Evolutionary conservation across 2,113 vertebrate genomes (phyloP).

Genomic region (Turdus rufiventris): DNA sequence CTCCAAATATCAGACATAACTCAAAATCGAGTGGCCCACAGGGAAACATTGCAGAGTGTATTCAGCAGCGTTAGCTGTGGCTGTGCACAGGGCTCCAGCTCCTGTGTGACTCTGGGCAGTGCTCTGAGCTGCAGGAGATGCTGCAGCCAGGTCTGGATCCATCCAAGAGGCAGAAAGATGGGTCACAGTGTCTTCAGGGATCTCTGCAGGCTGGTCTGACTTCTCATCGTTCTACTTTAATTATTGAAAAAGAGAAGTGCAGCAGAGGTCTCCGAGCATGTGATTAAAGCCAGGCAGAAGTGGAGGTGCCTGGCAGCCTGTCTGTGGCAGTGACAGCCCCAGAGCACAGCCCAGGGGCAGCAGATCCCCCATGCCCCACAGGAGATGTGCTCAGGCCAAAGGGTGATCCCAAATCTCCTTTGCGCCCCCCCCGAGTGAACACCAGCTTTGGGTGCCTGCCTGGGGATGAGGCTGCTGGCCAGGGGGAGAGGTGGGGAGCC

Average conservation of each 20-base stretch:
- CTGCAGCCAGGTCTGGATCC: background rate
- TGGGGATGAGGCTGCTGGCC: fast-evolving
- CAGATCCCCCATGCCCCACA: fast-evolving
- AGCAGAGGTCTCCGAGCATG: background rate
- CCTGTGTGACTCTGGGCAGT: fast-evolving
- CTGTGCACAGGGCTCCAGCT: background rate
- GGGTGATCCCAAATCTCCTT: fast-evolving
- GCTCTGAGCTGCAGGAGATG: background rate
- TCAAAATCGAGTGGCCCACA: fast-evolving
- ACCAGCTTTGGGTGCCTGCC: background rate
- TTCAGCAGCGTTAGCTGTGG: background rate
- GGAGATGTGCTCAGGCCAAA: fast-evolving
- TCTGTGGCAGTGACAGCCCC: background rate
- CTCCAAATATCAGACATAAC: background rate
- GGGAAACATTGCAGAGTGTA: background rate
- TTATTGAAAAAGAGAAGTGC: background rate
- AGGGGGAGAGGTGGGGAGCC: background rate
- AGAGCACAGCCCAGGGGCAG: background rate
- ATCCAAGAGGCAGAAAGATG: background rate
- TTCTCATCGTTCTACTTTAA: background rate
- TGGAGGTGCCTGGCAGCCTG: background rate
- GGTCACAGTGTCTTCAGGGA: background rate
- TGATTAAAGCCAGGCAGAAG: background rate
- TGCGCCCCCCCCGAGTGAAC: background rate
- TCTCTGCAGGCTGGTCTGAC: background rate